Evolutionary conservation across 2,113 vertebrate species (phyloP).

Genomic region (Athene cunicularia): DNA sequence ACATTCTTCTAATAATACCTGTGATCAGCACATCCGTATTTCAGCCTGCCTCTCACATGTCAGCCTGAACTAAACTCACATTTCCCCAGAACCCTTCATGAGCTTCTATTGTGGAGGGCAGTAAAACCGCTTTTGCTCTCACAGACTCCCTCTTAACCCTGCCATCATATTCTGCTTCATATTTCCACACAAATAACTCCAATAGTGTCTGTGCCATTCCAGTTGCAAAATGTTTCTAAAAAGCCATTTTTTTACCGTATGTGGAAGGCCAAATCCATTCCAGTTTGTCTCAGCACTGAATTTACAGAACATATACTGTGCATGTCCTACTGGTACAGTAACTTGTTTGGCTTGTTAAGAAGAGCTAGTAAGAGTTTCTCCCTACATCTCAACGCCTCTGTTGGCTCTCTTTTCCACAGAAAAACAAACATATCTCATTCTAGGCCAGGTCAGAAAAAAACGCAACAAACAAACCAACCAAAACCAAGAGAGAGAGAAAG

Average conservation of each 20-base stretch:
- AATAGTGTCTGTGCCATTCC: not conserved
- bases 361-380: not conserved
- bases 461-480: no score
- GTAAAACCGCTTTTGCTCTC: not conserved
- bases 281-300: not conserved
- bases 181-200: not conserved
- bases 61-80: not conserved
- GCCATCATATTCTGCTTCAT: accelerated
- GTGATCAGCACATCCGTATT: not conserved
- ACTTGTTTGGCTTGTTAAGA: not conserved
- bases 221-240: not conserved
- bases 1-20: not conserved
- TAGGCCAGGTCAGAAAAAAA: not conserved
- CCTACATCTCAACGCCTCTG: not conserved
- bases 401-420: not conserved
- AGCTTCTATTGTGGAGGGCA: not conserved
- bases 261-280: not conserved
- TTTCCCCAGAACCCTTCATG: not conserved
- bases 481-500: not conserved
- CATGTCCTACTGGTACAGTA: not conserved
- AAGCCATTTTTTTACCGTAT: not conserved
- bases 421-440: not conserved
- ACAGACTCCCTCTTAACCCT: not conserved
- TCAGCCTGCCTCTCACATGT: not conserved
- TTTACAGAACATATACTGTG: not conserved